These are phyloP conservation scores for Darevskia nairensis DNA, from an alignment of 2,797 vertebrate genomes.

Conservation along the genomic window DNA sequence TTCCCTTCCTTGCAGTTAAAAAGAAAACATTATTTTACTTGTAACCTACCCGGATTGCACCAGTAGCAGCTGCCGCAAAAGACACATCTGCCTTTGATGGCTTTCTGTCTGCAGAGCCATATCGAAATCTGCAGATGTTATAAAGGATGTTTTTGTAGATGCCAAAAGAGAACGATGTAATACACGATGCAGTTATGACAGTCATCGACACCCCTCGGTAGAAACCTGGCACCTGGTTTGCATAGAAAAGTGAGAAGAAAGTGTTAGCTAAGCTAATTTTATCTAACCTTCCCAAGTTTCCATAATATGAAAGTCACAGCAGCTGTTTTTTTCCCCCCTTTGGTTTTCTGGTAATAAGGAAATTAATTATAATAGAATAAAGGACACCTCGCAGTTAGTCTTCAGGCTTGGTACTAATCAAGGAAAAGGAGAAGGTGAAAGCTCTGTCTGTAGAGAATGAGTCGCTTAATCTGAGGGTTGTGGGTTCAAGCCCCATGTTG, in stretches of 20 bases:
- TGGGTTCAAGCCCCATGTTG: too few species aligned
- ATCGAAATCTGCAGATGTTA: conserved; percentile 80
- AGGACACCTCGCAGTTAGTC: background rate
- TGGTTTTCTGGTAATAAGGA: background rate
- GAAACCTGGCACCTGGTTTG: conserved; percentile 85
- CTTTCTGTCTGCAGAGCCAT: conserved; percentile 69
- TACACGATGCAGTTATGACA: conserved; percentile 80
- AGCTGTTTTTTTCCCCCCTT: too few species aligned
- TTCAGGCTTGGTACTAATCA: background rate
- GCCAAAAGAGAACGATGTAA: conserved; percentile 90
- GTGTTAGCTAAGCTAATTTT: background rate
- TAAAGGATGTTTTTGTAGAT: conserved; percentile 86
- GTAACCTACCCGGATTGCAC: conserved; percentile 83
- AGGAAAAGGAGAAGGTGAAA: background rate
- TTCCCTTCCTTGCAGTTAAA: background rate
- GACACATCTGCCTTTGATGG: conserved; percentile 85
- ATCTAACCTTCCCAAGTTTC: background rate
- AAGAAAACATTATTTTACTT: background rate
- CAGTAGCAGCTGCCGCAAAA: conserved; percentile 83
- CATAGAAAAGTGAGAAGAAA: background rate
- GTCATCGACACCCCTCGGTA: conserved; percentile 90
- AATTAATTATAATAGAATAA: background rate
- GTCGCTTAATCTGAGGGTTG: too few species aligned
- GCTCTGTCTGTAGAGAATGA: too few species aligned
- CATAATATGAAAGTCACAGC: background rate